phyloP scores from a whole-genome alignment of 2,888 invertebrate species.

The Hirtodrosophila histrioides region DNA sequence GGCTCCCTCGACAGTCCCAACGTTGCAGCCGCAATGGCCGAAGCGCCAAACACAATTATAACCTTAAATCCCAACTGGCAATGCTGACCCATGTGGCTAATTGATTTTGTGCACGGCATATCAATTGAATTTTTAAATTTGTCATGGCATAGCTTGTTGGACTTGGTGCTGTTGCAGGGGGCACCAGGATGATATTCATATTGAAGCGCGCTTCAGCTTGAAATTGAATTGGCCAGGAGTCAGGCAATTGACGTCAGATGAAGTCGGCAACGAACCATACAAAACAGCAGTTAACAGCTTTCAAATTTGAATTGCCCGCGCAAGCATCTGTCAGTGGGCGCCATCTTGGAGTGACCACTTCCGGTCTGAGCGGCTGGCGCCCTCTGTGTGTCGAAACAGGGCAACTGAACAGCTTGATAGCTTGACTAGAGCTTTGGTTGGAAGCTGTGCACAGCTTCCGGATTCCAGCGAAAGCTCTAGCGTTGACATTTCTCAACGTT shows the following conservation, averaged over 20 bases:
- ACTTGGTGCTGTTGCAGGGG: too few relatives aligned
- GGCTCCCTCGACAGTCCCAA: too few relatives aligned
- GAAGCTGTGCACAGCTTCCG: slow-evolving; percentile 70
- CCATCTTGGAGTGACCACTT: slow-evolving; percentile 29
- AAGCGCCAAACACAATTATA: too few relatives aligned
- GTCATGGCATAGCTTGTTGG: not conserved
- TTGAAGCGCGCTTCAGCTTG: too few relatives aligned
- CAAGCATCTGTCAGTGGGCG: slow-evolving; percentile 23
- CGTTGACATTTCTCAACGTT: slow-evolving; percentile 34
- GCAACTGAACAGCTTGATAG: not conserved
- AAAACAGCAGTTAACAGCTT: not conserved
- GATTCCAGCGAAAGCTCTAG: slow-evolving; percentile 47
- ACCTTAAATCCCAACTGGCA: too few relatives aligned
- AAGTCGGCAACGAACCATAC: too few relatives aligned
- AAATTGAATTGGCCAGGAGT: too few relatives aligned
- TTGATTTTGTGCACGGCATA: not conserved
- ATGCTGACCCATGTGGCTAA: not conserved
- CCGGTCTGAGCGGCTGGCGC: slow-evolving; percentile 30
- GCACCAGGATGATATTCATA: too few relatives aligned
- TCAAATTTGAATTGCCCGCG: slow-evolving; percentile 25
- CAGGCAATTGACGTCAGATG: too few relatives aligned
- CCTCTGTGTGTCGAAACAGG: slow-evolving; percentile 30
- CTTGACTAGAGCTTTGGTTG: slow-evolving; percentile 33
- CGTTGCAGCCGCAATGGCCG: too few relatives aligned
- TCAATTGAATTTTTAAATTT: slow-evolving; percentile 11